Percentiles rank a stretch among this genome's conserved stretches.
Conservation (phyloP, 2,113 vertebrate genomes). For the Gulo gulo region DNA sequence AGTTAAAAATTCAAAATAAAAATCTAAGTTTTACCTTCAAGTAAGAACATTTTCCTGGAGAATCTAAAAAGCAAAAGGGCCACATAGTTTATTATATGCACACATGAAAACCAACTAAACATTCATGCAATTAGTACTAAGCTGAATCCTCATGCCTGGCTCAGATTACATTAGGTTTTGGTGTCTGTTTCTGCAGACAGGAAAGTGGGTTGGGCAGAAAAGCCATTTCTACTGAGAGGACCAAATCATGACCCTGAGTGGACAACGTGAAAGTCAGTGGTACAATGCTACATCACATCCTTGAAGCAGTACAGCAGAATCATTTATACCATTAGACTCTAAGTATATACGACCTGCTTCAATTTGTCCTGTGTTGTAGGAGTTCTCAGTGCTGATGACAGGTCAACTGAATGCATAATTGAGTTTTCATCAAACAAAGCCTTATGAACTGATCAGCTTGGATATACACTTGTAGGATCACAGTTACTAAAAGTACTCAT, state of each 20-base stretch:
- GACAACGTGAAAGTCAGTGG: background rate
- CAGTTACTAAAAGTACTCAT: background rate
- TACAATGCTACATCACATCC: background rate
- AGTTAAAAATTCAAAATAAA: conserved; percentile 40
- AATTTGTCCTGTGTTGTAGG: background rate
- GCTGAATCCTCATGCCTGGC: background rate
- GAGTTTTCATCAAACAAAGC: background rate
- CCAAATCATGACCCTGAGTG: background rate
- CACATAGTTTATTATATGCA: background rate
- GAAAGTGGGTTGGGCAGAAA: background rate
- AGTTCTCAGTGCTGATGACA: background rate
- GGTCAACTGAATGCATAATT: background rate
- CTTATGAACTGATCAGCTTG: background rate
- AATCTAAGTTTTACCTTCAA: background rate
- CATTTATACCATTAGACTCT: conserved; percentile 36
- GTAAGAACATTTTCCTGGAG: conserved; percentile 35
- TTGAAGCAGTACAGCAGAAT: background rate
- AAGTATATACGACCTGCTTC: conserved; percentile 8
- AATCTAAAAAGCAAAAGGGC: conserved; percentile 65
- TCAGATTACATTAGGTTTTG: background rate
- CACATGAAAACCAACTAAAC: background rate
- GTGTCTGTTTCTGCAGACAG: background rate
- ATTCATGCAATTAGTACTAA: conserved; percentile 16
- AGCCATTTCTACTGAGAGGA: conserved; percentile 4
- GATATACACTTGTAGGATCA: conserved; percentile 58